A percentile compares a stretch with the other conserved stretches of the same genome.
These are phyloP conservation scores for Pseudomyrmex gracilis DNA, from an alignment of 1,140 invertebrate species.

Conservation along the genomic window DNA sequence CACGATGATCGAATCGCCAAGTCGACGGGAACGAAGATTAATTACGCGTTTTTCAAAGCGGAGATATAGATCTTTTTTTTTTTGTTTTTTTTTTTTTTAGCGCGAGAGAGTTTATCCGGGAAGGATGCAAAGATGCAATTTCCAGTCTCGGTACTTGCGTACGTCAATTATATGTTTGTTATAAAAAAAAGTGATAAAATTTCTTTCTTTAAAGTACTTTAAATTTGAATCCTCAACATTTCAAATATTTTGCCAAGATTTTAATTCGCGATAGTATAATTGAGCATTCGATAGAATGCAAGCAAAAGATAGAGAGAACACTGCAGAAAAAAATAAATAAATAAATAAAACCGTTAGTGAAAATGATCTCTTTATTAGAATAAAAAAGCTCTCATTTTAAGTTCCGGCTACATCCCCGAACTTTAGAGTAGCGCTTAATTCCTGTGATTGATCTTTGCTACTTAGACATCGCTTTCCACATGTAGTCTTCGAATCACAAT, in stretches of 20 bases:
- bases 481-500: constrained; percentile 61
- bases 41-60: constrained; percentile 19
- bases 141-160: neutral
- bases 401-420: constrained; percentile 52
- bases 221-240: neutral
- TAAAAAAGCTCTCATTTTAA: constrained; percentile 6
- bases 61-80: constrained; percentile 11
- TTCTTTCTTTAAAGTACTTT: neutral
- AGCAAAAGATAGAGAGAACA: neutral
- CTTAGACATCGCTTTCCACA: constrained; percentile 66
- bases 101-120: constrained; percentile 8
- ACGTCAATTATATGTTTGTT: neutral
- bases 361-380: too few species aligned
- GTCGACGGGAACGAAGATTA: constrained; percentile 15
- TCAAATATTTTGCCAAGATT: neutral
- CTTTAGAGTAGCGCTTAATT: constrained; percentile 68
- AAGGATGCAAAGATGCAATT: constrained; percentile 11
- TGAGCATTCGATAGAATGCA: neutral
- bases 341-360: too few species aligned
- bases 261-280: neutral
- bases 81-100: too few species aligned
- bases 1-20: constrained; percentile 35
- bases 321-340: neutral
- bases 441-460: constrained; percentile 62
- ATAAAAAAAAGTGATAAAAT: neutral